Conservation (phyloP, 1,140 invertebrate species). For the Onthophagus taurus region DNA sequence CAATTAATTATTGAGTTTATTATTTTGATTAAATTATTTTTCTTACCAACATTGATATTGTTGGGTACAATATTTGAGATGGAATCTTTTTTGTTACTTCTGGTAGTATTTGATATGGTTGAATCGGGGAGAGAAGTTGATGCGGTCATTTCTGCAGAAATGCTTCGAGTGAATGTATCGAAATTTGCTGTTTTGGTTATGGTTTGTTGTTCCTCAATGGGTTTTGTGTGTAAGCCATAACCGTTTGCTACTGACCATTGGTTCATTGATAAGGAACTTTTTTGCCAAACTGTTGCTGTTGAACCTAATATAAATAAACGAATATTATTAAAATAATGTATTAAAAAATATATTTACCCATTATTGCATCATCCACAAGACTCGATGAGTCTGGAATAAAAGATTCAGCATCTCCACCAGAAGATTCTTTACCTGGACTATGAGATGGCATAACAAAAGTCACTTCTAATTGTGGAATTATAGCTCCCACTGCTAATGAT, state of each 20-base stretch:
- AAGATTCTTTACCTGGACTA: conserved; percentile 71
- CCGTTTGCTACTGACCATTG: conserved; percentile 18
- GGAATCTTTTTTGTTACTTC: conserved; percentile 7
- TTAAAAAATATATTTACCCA: too few relatives aligned
- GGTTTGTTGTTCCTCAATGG: background rate
- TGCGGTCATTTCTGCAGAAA: conserved; percentile 5
- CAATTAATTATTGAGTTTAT: background rate
- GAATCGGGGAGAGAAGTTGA: background rate
- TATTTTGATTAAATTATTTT: conserved; percentile 1
- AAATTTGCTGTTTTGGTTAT: too few relatives aligned
- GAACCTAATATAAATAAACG: conserved; percentile 16
- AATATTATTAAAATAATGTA: conserved; percentile 12
- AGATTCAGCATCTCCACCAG: conserved; percentile 67
- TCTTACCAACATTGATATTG: conserved; percentile 29
- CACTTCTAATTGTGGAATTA: conserved; percentile 76
- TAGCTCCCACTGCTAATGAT: conserved; percentile 60
- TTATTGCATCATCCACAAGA: conserved; percentile 58
- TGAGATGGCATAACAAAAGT: conserved; percentile 78
- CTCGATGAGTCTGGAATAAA: conserved; percentile 73
- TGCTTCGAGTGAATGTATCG: background rate
- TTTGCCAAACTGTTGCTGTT: conserved; percentile 24
- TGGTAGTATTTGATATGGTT: background rate
- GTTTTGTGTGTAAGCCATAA: conserved; percentile 9
- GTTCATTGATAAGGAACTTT: conserved; percentile 19
- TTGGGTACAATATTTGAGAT: conserved; percentile 28